Conservation (phyloP, 2,113 vertebrate species). For the Gila orcuttii region DNA sequence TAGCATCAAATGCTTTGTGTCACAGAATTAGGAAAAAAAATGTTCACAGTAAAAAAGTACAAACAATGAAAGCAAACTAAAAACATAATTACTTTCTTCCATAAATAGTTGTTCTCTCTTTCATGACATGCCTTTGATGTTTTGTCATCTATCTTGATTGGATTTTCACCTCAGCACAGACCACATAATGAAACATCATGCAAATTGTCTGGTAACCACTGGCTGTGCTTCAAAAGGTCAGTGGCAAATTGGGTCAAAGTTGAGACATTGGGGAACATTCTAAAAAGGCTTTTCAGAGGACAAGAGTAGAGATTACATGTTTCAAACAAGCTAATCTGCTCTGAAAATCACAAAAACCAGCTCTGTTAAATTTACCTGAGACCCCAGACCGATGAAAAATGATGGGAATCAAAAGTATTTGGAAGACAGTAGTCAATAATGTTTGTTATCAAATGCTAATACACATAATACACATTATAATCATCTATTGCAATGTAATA, state of each 20-base stretch:
- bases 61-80: not conserved
- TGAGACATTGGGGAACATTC: not conserved
- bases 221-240: not conserved
- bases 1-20: not conserved
- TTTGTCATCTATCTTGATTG: not conserved
- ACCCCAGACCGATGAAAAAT: no score
- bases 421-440: no score
- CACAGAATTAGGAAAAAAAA: not conserved
- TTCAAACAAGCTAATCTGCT: not conserved
- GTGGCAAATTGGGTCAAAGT: not conserved
- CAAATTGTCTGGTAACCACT: not conserved
- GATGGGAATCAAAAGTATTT: no score
- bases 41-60: not conserved
- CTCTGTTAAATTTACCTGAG: not conserved
- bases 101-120: not conserved
- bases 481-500: not conserved
- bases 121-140: not conserved
- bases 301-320: not conserved
- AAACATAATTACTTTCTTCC: not conserved
- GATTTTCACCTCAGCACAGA: not conserved
- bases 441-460: not conserved
- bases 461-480: not conserved
- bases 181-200: not conserved
- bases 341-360: not conserved
- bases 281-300: not conserved